A percentile compares a stretch with the other conserved stretches of the same genome.
Conservation (phyloP, 2,113 vertebrate species). For the Cricetomys ansorgei region DNA sequence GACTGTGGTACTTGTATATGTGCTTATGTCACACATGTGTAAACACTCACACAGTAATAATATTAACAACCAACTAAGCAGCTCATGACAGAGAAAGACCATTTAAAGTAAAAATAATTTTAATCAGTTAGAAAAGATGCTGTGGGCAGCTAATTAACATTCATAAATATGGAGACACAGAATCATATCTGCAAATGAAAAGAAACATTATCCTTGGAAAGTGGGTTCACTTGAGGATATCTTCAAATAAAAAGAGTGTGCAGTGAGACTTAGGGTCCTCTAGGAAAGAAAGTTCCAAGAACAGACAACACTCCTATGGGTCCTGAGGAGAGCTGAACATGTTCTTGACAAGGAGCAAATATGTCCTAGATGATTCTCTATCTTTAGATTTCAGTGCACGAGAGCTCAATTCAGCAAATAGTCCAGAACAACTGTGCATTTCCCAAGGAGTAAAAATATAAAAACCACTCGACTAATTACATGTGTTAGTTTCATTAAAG, state of each 20-base stretch:
- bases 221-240: slow-evolving; percentile 57
- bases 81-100: neutral
- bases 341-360: slow-evolving; percentile 72
- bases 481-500: slow-evolving; percentile 38
- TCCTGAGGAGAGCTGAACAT: slow-evolving; percentile 62
- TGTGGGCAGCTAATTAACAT: slow-evolving; percentile 1
- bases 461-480: slow-evolving; percentile 52
- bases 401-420: slow-evolving; percentile 51
- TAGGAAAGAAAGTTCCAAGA: slow-evolving; percentile 29
- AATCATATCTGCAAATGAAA: slow-evolving; percentile 45
- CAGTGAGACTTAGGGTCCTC: slow-evolving; percentile 35
- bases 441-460: slow-evolving; percentile 46
- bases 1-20: neutral
- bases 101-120: slow-evolving; percentile 35
- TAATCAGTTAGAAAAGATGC: neutral
- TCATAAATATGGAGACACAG: neutral
- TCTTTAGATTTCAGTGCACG: neutral
- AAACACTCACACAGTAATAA: neutral
- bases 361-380: slow-evolving; percentile 42
- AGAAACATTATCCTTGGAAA: slow-evolving; percentile 46
- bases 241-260: slow-evolving; percentile 62
- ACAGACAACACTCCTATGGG: slow-evolving; percentile 56
- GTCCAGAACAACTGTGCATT: slow-evolving; percentile 57
- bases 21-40: neutral
- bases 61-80: neutral